Conservation (phyloP, 2,797 vertebrate genomes). For the Phoeniculus purpureus region DNA sequence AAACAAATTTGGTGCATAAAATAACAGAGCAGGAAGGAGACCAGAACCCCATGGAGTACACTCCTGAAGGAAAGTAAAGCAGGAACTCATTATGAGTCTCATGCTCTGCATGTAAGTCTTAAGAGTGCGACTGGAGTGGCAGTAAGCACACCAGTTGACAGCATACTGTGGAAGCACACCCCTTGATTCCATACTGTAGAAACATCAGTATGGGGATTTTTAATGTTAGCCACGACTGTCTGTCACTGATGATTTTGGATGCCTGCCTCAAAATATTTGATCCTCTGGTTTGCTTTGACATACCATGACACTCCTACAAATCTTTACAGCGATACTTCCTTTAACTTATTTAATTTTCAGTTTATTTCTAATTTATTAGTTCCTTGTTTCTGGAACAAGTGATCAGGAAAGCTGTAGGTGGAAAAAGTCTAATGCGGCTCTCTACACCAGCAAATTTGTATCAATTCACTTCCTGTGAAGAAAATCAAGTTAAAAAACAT, state of each 20-base stretch:
- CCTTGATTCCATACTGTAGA: neutral
- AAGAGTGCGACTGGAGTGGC: neutral
- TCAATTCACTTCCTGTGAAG: neutral
- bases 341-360: neutral
- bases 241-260: neutral
- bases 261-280: neutral
- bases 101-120: neutral
- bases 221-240: neutral
- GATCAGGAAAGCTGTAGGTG: neutral
- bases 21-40: neutral
- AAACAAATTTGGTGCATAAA: neutral
- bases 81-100: neutral
- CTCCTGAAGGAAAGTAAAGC: neutral
- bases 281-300: neutral
- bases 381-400: neutral
- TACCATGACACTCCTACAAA: neutral
- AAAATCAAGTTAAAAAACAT: neutral
- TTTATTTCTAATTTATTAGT: neutral
- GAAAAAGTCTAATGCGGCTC: neutral
- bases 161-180: neutral
- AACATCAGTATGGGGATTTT: neutral
- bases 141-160: neutral
- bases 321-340: neutral
- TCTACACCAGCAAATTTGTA: neutral
- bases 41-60: neutral